Percentiles rank a stretch among this genome's conserved stretches.
phyloP scores from a whole-genome alignment of 2,888 invertebrate species.

The Zhuqinia jingwanae region DNA sequence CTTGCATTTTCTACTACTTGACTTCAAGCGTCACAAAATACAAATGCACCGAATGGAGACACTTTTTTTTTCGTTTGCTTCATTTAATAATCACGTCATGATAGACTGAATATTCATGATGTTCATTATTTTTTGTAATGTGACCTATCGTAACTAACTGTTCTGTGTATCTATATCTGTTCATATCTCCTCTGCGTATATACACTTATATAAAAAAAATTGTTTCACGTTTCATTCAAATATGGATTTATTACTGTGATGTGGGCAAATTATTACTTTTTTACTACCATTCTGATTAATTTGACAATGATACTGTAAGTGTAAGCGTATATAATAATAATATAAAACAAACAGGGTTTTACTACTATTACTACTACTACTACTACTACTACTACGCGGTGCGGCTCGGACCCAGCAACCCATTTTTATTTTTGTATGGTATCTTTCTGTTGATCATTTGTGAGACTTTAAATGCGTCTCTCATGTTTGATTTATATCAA shows the following conservation, averaged over 20 bases:
- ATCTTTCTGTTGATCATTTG: too few relatives aligned
- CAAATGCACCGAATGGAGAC: too few relatives aligned
- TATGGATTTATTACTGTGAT: conserved; percentile 16
- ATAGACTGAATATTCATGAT: not conserved
- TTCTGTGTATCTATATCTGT: too few relatives aligned
- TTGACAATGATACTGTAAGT: conserved; percentile 16
- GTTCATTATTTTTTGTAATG: conserved; percentile 1
- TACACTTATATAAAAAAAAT: not conserved
- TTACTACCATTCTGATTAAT: conserved; percentile 23
- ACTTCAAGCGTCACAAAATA: too few relatives aligned
- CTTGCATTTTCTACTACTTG: too few relatives aligned
- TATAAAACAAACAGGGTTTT: conserved; percentile 5
- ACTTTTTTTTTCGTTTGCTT: too few relatives aligned
- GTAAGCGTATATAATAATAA: too few relatives aligned
- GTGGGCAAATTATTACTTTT: conserved; percentile 32
- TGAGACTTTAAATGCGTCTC: too few relatives aligned
- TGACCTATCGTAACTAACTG: conserved; percentile 13
- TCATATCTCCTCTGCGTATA: too few relatives aligned
- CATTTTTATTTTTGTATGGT: conserved; percentile 3
- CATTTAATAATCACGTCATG: not conserved
- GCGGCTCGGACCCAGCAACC: conserved; percentile 2
- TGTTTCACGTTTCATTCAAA: conserved; percentile 37
- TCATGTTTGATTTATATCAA: too few relatives aligned
- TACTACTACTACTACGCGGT: too few relatives aligned
- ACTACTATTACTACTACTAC: conserved; percentile 1